phyloP scores from a whole-genome alignment of 2,113 vertebrate genomes.

The Mirza zaza region DNA sequence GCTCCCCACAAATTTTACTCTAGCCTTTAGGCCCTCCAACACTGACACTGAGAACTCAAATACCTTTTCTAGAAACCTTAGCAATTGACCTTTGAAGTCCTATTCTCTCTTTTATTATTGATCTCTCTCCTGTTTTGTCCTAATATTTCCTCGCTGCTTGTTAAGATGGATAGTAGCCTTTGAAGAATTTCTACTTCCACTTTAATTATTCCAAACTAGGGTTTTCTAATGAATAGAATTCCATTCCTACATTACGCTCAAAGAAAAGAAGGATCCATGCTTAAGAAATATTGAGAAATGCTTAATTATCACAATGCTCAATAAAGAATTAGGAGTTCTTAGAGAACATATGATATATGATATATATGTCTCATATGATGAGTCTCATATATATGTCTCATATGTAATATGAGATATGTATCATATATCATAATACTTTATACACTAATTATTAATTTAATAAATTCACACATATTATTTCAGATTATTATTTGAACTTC shows the following conservation, averaged over 20 bases:
- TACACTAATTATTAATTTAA: background rate
- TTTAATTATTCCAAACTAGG: background rate
- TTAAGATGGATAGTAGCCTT: background rate
- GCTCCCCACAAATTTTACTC: accelerated
- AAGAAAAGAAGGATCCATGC: background rate
- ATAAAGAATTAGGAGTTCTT: background rate
- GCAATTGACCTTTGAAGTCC: background rate
- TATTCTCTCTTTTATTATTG: background rate
- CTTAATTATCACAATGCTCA: background rate
- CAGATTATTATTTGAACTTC: background rate
- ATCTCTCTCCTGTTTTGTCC: background rate
- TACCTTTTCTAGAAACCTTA: background rate
- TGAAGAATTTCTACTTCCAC: background rate
- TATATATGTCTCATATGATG: background rate
- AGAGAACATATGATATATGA: background rate
- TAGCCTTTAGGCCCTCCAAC: background rate
- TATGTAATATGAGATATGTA: too few relatives aligned
- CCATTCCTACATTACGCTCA: background rate
- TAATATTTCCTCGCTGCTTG: background rate
- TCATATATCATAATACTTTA: background rate
- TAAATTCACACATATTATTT: background rate
- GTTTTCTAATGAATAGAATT: background rate
- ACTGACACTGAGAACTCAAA: background rate
- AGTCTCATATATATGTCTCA: too few relatives aligned
- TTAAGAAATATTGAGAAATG: background rate